Evolutionary conservation across 2,797 vertebrate species (phyloP), one percentile per base, ranked within the genome.

Genomic region (Hoplostethus mediterraneus): DNA sequence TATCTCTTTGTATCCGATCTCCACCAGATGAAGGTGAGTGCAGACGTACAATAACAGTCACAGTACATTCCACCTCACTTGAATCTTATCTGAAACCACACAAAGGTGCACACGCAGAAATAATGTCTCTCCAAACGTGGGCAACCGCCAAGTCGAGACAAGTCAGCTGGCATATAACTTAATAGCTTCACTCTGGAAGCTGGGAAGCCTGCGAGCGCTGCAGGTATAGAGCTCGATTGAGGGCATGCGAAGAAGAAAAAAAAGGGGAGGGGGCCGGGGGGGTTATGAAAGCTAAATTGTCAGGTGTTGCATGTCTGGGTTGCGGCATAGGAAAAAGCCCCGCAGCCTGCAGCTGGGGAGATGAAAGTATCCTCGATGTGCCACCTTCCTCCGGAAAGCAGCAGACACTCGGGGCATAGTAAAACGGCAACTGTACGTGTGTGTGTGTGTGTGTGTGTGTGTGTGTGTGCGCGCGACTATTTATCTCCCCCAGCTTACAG

Each of bases 291-390:
- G 40, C 65, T 82, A 81, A 85, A 89, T 83, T 80, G 81, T 89
- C 89, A 91, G 93, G 80, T 87, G 85, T 70, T 78, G 51, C 44
- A 54, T 56, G 71, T 87, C 80, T 84, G 64, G 58, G 60, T 53
- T 59, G 62, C 21, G 72, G 73, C 38, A 38, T n/a, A 47, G 81
- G 63, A 83, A 90, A 91, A 90, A 79, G 75, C 77, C 86, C 82
- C 2, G 17, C 8, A 82, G 90, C 71, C 71, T 75, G 77, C 79
- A 88, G 87, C 78, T 84, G 21, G 85, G 42, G 55, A 80, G 78
- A 86, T 67, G 0, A 33, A 83, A 81, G 62, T 44, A 11, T 81
- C 64, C 53, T 73, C 38, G 5, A 0, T 47, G 68, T 61, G 82
- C 59, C 71, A 74, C 66, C 63, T 73, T 79, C 70, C 67, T 60